Evolutionary conservation across 2,113 vertebrate species (phyloP), one percentile per base, ranked within the genome.

Genomic region (Forbesichthys papilliferus): DNA sequence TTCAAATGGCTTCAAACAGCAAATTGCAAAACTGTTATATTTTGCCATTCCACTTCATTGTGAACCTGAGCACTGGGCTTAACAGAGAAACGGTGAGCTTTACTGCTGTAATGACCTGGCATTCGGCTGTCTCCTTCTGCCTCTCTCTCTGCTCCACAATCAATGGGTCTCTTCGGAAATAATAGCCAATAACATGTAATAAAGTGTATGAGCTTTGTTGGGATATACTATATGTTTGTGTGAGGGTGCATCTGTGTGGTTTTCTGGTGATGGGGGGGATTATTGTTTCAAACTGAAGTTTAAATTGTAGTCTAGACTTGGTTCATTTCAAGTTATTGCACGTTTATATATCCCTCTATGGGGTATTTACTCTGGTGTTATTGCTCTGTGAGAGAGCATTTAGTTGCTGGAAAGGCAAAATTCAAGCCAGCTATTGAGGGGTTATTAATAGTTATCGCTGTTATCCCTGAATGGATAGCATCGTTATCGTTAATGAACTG

Each of bases 91-190:
- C 33, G 9, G n/a, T 1, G 11, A 13, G 56, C 7, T 34, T 62
- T 54, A 55, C 53, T 11, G 9, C 6, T 11, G 12, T 59, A 49
- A 61, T 52, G 48, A 36, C 9, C 60, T 42, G 16, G 11, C 36
- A 69, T 10, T 8, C 14, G 12, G 34, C 9, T 42, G 11, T 60
- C 58, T 36, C 57, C 34, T 27, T 36, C 63, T 33, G 9, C 27
- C 42, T 48, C 51, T 49, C 34, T n/a, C 48, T 57, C 52, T 57
- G 4, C 14, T 67, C 51, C 42, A 33, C 42, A 48, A 48, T 66
- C 51, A 47, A 18, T 47, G 54, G 33, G 5, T 64, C 33, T n/a
- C 27, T 58, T 78, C 60, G 48, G 48, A 67, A 74, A 63, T 48
- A 48, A 11, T 36, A 65, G 48, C 61, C 66, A 66, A 66, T 60